Conservation (phyloP, 2,888 invertebrate genomes). For the Cephalotes varians region DNA sequence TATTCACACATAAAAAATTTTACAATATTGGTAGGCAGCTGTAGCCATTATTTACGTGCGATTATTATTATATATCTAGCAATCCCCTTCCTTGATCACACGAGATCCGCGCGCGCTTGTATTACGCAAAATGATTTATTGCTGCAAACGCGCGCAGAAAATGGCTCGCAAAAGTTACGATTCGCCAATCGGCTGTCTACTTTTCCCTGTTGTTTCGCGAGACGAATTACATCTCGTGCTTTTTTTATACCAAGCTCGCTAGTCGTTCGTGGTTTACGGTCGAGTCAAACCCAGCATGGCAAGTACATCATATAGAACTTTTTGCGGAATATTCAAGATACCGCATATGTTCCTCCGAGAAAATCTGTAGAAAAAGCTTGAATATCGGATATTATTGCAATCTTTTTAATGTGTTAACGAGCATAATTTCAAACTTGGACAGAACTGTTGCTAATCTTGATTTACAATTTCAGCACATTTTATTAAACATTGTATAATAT, state of each 20-base stretch:
- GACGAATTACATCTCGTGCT: conserved; percentile 4
- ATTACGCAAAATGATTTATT: conserved; percentile 42
- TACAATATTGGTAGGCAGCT: background rate
- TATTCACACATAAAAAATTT: conserved; percentile 8
- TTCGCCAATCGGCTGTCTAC: conserved; percentile 9
- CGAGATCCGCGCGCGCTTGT: background rate
- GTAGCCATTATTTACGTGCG: conserved; percentile 10
- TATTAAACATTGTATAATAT: background rate
- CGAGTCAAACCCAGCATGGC: conserved; percentile 16
- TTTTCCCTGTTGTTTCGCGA: conserved; percentile 4
- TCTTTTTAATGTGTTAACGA: background rate
- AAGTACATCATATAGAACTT: background rate
- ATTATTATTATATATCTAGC: conserved; percentile 9
- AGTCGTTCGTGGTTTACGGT: conserved; percentile 19
- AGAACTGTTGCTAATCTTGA: background rate
- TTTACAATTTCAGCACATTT: background rate
- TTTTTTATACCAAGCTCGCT: conserved; percentile 25
- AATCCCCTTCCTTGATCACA: conserved; percentile 5
- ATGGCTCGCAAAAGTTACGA: conserved; percentile 10
- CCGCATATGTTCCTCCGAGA: background rate
- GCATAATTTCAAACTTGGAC: background rate
- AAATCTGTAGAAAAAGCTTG: background rate
- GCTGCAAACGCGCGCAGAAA: conserved; percentile 2
- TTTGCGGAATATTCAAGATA: conserved; percentile 8
- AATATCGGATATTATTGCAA: background rate